Base-by-base conservation (phyloP, 2,888 invertebrate genomes). In the Psylliodes chrysocephalus region DNA sequence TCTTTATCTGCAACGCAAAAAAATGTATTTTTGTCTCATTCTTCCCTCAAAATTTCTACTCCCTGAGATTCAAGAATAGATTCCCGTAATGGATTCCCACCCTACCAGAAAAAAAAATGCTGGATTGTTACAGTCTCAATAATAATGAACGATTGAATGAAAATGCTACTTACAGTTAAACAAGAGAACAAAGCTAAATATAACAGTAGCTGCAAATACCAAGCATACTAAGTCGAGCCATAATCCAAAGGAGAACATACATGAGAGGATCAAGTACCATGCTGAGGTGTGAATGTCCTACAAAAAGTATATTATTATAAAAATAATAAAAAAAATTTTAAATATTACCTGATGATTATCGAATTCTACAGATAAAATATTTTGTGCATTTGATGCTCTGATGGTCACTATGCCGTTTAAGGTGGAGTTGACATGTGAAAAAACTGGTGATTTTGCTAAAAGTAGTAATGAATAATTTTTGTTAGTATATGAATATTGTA, bases 191-290 rank as follows among this genome's bases (percentile, higher is more conserved):
- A 90, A 90, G 46, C 88, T 88, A 73, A 87, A 87, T 0, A 87
- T 85, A 1, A 90, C 86, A 10, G 86, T 79, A 0, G 86, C 81
- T 0, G 90, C 85, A 70, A 90, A 90, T 1, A 79, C n/a, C 1
- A 88, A 84, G 4, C 88, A 88, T 10, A 89, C 84, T 10, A 88
- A 78, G 73, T 89, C 89, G 66, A 90, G 77, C 87, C 89, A 90
- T 19, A 90, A 83, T 0, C 89, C 87, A 77, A 90, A 90, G 0
- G 88, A 85, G 2, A 86, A 85, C 67, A 87, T 86, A 14, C 87
- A 84, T 10, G 86, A 83, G 14, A 90, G 80, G 1, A 86, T 86
- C 49, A 90, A 77, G 72, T 77, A 89, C 86, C 88, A 89, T 8
- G 89, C 86, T 3, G 87, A 86, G 0, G 89, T 89, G 73, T 90